phyloP scores from a whole-genome alignment of 2,888 invertebrate species.

The Hypena proboscidalis region DNA sequence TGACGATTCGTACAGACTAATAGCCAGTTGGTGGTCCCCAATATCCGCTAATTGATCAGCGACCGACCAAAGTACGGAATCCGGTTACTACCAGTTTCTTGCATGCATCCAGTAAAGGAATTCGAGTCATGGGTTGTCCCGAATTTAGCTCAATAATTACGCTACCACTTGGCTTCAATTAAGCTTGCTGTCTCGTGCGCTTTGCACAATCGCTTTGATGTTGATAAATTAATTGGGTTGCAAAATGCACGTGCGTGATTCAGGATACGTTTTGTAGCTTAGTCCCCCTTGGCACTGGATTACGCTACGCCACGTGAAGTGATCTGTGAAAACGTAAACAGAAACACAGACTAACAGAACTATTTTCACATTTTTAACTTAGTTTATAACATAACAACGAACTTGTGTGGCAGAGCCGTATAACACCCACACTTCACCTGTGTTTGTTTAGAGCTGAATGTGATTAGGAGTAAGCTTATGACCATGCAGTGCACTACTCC shows the following conservation, averaged over 20 bases:
- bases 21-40: slow-evolving; percentile 3
- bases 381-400: no score
- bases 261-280: no score
- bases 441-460: no score
- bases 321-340: no score
- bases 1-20: neutral
- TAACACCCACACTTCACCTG: no score
- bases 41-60: slow-evolving; percentile 40
- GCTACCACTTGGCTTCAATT: slow-evolving; percentile 55
- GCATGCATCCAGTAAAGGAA: slow-evolving; percentile 36
- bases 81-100: slow-evolving; percentile 54
- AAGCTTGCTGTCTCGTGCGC: slow-evolving; percentile 48
- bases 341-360: no score
- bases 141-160: slow-evolving; percentile 50
- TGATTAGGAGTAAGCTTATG: no score
- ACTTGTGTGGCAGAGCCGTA: no score
- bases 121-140: slow-evolving; percentile 44
- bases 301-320: no score
- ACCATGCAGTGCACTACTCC: no score
- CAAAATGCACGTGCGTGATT: slow-evolving; percentile 7
- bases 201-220: slow-evolving; percentile 28
- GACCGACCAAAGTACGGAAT: slow-evolving; percentile 47
- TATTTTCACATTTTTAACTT: no score
- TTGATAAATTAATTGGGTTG: slow-evolving; percentile 29
- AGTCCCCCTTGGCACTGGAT: no score